These are phyloP conservation scores for Okapia johnstoni DNA, from an alignment of 2,113 vertebrate genomes.

Conservation along the genomic window DNA sequence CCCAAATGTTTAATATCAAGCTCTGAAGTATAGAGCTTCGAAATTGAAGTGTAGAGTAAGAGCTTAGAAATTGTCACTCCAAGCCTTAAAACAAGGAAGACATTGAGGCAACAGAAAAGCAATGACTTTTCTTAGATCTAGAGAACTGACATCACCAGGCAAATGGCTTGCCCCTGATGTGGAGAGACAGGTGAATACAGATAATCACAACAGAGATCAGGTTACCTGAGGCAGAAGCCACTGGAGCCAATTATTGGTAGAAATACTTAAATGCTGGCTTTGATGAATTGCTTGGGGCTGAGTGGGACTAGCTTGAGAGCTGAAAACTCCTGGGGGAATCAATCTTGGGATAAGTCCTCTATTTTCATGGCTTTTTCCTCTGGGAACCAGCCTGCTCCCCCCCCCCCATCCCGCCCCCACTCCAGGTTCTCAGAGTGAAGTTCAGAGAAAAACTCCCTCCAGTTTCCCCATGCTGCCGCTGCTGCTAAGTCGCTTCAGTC, in stretches of 20 bases:
- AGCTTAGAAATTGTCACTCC: background rate
- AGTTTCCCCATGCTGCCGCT: background rate
- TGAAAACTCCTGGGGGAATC: background rate
- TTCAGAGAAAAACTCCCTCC: background rate
- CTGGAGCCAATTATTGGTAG: background rate
- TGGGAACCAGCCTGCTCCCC: background rate
- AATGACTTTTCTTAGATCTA: background rate
- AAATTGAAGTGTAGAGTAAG: background rate
- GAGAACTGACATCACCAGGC: background rate
- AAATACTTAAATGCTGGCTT: background rate
- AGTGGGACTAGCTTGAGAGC: background rate
- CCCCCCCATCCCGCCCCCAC: too few species aligned
- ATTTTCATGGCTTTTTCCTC: background rate
- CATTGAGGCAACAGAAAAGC: background rate
- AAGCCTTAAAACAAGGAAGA: background rate
- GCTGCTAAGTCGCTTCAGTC: too few species aligned
- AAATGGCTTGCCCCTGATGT: background rate
- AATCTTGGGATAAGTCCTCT: background rate
- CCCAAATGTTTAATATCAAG: background rate
- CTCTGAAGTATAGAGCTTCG: background rate
- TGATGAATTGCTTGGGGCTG: constrained; percentile 6
- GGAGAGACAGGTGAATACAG: background rate
- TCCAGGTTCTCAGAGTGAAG: background rate
- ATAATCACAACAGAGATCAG: background rate
- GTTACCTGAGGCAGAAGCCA: background rate